phyloP scores from a whole-genome alignment of 2,797 vertebrate genomes.

The Karalla daura region DNA sequence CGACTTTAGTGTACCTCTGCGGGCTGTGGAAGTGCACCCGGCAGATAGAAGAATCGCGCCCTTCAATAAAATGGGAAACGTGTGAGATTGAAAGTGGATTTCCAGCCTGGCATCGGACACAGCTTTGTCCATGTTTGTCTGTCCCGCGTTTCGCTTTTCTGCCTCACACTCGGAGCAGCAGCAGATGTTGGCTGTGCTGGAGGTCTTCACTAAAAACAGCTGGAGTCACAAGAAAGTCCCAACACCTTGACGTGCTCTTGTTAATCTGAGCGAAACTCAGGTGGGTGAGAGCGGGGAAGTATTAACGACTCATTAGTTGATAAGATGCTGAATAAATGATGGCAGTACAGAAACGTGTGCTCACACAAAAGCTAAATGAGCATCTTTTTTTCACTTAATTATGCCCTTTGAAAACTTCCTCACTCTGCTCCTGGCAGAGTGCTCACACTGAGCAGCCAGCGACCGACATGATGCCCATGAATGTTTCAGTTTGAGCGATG shows the following conservation, averaged over 20 bases:
- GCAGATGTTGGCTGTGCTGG: too few relatives aligned
- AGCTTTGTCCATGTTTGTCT: not conserved
- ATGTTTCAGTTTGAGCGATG: conserved; percentile 36
- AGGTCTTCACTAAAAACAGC: too few relatives aligned
- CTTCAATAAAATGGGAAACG: not conserved
- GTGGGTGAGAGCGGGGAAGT: not conserved
- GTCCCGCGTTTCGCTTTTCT: not conserved
- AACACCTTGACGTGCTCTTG: not conserved
- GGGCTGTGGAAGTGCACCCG: not conserved
- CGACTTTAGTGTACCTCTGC: not conserved
- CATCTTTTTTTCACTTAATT: conserved; percentile 3
- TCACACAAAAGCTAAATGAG: not conserved
- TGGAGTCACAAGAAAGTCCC: not conserved
- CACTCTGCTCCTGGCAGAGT: conserved; percentile 15
- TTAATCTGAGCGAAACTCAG: not conserved
- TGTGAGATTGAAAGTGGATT: not conserved
- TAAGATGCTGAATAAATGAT: not conserved
- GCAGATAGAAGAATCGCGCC: not conserved
- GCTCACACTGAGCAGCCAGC: conserved; percentile 17
- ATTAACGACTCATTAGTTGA: not conserved
- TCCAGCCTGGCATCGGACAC: not conserved
- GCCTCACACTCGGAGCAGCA: not conserved
- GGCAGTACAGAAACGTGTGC: not conserved
- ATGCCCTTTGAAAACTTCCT: not conserved
- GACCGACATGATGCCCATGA: conserved; percentile 34